Evolutionary conservation across 2,113 vertebrate species (phyloP), one percentile per base, ranked within the genome.

Genomic region (Myrmecobius fasciatus): DNA sequence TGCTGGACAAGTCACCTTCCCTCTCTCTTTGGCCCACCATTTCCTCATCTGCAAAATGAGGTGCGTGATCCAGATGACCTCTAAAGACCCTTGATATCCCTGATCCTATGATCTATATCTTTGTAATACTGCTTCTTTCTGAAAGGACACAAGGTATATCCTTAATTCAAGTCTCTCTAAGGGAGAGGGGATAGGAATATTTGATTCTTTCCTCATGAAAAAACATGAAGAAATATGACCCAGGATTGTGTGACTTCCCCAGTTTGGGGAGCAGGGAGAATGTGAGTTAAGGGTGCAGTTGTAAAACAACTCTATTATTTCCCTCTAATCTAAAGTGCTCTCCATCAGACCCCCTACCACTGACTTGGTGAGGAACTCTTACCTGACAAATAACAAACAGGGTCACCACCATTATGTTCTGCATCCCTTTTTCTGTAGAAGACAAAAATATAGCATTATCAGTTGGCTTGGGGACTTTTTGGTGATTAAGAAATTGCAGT

Each of bases 331-430:
- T 25, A 56, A 53, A 17, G 46, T n/a, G 75, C 28, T 31, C 4
- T 31, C 11, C 53, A 1, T 0, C 36, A 26, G 90, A 43, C 43
- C 12, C 54, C 26, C 24, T 83, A 83, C 7, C 20, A 83, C 17
- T 83, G 67, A 20, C 67, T 10, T 49, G 91, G 89, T 25, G 20
- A 52, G 52, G 89, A 83, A 46, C 47, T 20, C 96, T 97, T 54
- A 98, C 97, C 97, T 98, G 97, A 96, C 97, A 95, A 24, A 97
- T 24, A 47, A 98, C 53, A 1, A 98, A 96, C 56, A 98, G 95
- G 31, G 91, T 95, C 93, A 97, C 95, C 10, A 25, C 92, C 96
- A 97, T 92, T 95, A 96, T 1, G 7, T 11, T 96, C 54, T 94
- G 97, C 96, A 90, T 96, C 46, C 97, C 94, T 28, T 97, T 98